Evolutionary conservation across 2,888 invertebrate genomes (phyloP).

Genomic region (Linnaemya vulpina): DNA sequence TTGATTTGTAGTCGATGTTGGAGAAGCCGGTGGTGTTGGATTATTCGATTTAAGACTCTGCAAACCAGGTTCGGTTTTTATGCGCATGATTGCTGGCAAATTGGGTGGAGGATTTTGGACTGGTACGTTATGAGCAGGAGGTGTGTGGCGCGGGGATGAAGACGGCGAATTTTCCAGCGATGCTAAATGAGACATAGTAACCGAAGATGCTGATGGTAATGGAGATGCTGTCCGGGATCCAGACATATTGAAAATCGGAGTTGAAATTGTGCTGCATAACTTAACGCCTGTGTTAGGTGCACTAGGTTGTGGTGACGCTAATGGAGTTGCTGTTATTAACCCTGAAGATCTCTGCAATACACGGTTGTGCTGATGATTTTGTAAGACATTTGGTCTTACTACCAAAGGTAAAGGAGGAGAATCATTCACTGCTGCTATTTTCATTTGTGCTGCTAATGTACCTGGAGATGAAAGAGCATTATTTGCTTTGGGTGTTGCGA

Average conservation of each 20-base stretch:
- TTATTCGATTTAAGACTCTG: slow-evolving; percentile 67
- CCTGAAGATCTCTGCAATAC: slow-evolving; percentile 71
- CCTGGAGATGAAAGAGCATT: slow-evolving; percentile 75
- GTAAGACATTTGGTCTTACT: slow-evolving; percentile 73
- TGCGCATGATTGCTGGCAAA: slow-evolving; percentile 78
- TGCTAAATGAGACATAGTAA: slow-evolving; percentile 43
- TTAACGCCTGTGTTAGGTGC: slow-evolving; percentile 67
- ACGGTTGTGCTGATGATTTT: slow-evolving; percentile 77
- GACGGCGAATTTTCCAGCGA: slow-evolving; percentile 61
- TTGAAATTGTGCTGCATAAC: slow-evolving; percentile 66
- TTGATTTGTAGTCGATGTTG: slow-evolving; percentile 73
- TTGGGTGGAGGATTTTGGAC: slow-evolving; percentile 64
- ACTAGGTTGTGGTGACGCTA: slow-evolving; percentile 73
- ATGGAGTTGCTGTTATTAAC: slow-evolving; percentile 58
- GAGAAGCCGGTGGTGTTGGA: slow-evolving; percentile 76
- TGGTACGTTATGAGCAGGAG: slow-evolving; percentile 38
- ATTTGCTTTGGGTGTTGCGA: slow-evolving; percentile 71
- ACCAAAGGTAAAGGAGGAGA: slow-evolving; percentile 68
- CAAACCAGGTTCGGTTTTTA: slow-evolving; percentile 79
- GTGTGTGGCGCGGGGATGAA: slow-evolving; percentile 55
- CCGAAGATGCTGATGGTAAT: slow-evolving; percentile 44
- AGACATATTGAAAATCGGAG: slow-evolving; percentile 66
- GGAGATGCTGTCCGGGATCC: slow-evolving; percentile 70
- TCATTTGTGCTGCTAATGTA: slow-evolving; percentile 72
- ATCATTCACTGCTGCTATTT: slow-evolving; percentile 14